Evolutionary conservation across 2,888 invertebrate genomes (phyloP).

Genomic region (Apodemia duryi): DNA sequence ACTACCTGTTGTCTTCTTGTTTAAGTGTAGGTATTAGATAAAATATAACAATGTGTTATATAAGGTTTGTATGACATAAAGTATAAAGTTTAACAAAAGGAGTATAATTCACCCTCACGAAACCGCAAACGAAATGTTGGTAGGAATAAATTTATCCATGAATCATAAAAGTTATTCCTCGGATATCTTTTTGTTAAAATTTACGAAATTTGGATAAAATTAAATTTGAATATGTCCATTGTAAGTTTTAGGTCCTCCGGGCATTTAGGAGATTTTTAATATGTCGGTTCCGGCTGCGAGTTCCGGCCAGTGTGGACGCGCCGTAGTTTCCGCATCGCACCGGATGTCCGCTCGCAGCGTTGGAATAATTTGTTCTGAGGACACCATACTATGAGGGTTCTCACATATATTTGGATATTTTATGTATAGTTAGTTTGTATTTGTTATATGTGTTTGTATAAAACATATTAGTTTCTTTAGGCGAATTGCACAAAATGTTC

Average conservation of each 20-base stretch:
- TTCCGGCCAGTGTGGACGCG: constrained; percentile 5
- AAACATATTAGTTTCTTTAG: too few relatives aligned
- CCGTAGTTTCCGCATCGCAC: constrained; percentile 13
- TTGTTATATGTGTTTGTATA: too few relatives aligned
- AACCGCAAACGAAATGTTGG: too few relatives aligned
- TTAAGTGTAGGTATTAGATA: too few relatives aligned
- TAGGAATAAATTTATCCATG: too few relatives aligned
- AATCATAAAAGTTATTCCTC: not conserved
- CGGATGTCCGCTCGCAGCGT: constrained; percentile 1
- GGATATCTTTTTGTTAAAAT: not conserved
- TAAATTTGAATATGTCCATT: constrained; percentile 10
- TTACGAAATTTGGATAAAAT: constrained; percentile 3
- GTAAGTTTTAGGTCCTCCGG: not conserved
- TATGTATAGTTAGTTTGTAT: too few relatives aligned
- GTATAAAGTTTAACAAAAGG: too few relatives aligned
- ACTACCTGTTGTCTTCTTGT: too few relatives aligned
- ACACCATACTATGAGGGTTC: not conserved
- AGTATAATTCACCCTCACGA: too few relatives aligned
- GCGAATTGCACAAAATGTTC: too few relatives aligned
- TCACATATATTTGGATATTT: not conserved
- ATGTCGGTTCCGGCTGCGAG: constrained; percentile 2
- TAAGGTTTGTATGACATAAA: too few relatives aligned
- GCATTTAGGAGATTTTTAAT: constrained; percentile 12
- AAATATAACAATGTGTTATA: too few relatives aligned
- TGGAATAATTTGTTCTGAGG: constrained; percentile 5